These are phyloP conservation scores for Chloroclystis v-ata DNA, from an alignment of 2,888 invertebrate species.

Conservation along the genomic window DNA sequence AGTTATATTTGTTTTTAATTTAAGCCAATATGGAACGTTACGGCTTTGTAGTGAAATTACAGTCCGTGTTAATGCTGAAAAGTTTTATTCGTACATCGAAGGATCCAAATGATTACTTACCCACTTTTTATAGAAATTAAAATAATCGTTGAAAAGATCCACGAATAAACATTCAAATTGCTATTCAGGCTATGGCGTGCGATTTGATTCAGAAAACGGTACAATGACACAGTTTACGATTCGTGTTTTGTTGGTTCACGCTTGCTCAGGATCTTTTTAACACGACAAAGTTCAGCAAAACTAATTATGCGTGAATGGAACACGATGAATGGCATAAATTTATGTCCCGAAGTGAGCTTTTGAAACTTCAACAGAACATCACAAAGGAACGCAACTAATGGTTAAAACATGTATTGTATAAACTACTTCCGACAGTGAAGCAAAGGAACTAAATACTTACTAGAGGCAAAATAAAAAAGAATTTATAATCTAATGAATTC, in stretches of 20 bases:
- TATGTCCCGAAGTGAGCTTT: not conserved
- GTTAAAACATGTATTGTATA: not conserved
- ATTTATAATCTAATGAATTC: too few relatives aligned
- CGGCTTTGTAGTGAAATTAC: not conserved
- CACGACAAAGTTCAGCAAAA: not conserved
- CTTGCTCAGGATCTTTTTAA: slow-evolving; percentile 2
- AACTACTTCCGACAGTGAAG: not conserved
- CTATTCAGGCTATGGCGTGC: slow-evolving; percentile 34
- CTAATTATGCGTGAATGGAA: not conserved
- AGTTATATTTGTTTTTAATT: slow-evolving; percentile 6
- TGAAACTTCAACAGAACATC: not conserved
- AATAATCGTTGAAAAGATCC: slow-evolving; percentile 23
- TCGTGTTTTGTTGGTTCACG: slow-evolving; percentile 9
- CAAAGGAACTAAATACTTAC: not conserved
- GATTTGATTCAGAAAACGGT: slow-evolving; percentile 36
- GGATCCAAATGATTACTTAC: too few relatives aligned
- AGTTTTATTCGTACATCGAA: too few relatives aligned
- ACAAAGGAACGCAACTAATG: slow-evolving; percentile 4
- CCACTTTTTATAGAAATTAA: too few relatives aligned
- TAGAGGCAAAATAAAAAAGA: not conserved
- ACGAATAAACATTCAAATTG: slow-evolving; percentile 37
- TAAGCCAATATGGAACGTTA: not conserved
- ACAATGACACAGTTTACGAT: slow-evolving; percentile 34
- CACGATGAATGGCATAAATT: not conserved
- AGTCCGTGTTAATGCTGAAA: not conserved